Base-by-base conservation (phyloP, 2,888 invertebrate genomes). In the Drosophila paranaensis region DNA sequence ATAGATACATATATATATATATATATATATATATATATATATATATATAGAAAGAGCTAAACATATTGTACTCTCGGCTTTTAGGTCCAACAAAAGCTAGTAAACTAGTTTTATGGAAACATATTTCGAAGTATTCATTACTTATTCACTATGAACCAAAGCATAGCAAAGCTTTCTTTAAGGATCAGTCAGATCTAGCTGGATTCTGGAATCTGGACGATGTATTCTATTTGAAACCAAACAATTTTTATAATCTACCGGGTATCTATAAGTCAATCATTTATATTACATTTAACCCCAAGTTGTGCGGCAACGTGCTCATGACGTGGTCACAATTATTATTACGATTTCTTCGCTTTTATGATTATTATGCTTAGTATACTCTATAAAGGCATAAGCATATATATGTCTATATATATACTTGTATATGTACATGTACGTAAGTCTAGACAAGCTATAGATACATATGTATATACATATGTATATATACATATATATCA, bases 291-390 rank as follows among this genome's bases (percentile, higher is more conserved):
- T 45, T 42, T 53, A 0, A 27, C 20, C 40, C 14, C 20, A 30
- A 55, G 37, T 43, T 60, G 42, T 42, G 14, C 35, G 46, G 67
- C 86, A 83, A 88, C 81, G 76, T 89, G 89, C 79, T 61, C 77
- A 77, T 87, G 89, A 90, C 89, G 90, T 79, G 79, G 81, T 68
- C 74, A 90, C 89, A 86, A 88, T 90, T 88, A 79, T 82, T 85
- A 85, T 77, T 85, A 77, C 81, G 72, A 75, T 73, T 82, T 79
- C 85, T 72, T 71, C 72, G 77, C 64, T 66, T 76, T 73, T 76
- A 71, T 72, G 74, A 65, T 73, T 73, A 54, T 73, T 77, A 51
- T 70, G 63, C 71, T 46, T 37, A 63, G 43, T 57, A 48, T 27
- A 30, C 58, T 56, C 33, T 43, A 56, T 33, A 14, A 10, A 42